Conservation (phyloP, 2,888 invertebrate species). For the Thera britannica region DNA sequence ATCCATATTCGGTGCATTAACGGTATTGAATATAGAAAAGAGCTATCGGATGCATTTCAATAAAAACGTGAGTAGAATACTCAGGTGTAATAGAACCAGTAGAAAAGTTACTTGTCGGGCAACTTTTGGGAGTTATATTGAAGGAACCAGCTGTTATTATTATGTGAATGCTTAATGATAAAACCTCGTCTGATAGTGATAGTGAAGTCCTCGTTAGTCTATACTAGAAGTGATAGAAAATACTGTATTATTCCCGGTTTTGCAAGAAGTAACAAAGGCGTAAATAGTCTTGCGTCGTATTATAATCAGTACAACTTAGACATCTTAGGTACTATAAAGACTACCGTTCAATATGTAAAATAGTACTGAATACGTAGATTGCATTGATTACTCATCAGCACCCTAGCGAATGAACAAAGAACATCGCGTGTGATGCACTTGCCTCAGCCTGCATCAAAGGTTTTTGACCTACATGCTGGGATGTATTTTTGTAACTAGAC, state of each 20-base stretch:
- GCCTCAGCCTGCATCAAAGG: constrained; percentile 56
- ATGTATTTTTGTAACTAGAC: constrained; percentile 55
- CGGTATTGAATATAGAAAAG: constrained; percentile 56
- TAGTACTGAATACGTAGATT: constrained; percentile 10
- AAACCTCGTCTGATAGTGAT: neutral
- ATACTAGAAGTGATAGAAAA: neutral
- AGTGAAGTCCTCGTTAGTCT: neutral
- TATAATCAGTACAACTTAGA: neutral
- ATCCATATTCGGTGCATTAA: constrained; percentile 63
- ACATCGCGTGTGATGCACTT: constrained; percentile 54
- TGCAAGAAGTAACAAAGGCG: constrained; percentile 8
- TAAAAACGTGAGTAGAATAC: constrained; percentile 53
- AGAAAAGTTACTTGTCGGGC: constrained; percentile 17
- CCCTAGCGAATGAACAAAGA: constrained; percentile 45
- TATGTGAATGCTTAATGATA: neutral
- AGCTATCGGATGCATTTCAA: constrained; percentile 51
- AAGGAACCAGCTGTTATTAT: neutral
- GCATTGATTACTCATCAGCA: constrained; percentile 23
- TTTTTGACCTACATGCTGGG: constrained; percentile 69
- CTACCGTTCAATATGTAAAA: constrained; percentile 9
- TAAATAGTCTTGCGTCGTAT: neutral
- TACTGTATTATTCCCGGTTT: neutral
- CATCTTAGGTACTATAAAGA: neutral
- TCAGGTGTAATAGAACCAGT: constrained; percentile 31
- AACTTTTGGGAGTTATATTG: neutral